phyloP scores from a whole-genome alignment of 2,797 vertebrate genomes.

The Lagodon rhomboides region DNA sequence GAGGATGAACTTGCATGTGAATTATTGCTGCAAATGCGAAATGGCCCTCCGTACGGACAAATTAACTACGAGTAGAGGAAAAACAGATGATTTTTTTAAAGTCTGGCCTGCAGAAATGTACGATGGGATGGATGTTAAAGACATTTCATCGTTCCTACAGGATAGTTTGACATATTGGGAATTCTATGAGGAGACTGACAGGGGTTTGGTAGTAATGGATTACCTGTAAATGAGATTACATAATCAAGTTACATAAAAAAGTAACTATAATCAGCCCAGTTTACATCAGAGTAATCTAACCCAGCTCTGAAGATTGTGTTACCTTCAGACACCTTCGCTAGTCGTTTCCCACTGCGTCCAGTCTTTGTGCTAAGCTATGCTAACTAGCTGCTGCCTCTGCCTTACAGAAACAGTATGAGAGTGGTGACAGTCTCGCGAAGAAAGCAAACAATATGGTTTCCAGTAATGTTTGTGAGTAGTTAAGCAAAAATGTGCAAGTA shows the following conservation, averaged over 20 bases:
- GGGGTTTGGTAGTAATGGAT: neutral
- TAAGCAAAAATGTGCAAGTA: too few relatives aligned
- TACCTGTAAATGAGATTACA: too few relatives aligned
- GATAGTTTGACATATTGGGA: neutral
- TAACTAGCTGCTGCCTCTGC: neutral
- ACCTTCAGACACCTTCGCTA: neutral
- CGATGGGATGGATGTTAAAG: neutral
- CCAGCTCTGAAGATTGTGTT: too few relatives aligned
- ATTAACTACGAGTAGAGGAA: constrained; percentile 39
- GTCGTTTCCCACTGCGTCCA: neutral
- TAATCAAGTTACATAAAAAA: too few relatives aligned
- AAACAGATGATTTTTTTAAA: constrained; percentile 30
- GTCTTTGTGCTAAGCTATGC: constrained; percentile 8
- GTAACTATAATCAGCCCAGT: too few relatives aligned
- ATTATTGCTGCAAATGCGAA: constrained; percentile 40
- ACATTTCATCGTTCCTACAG: neutral
- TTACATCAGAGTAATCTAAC: too few relatives aligned
- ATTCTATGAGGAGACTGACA: neutral
- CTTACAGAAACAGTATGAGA: neutral
- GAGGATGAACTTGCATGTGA: constrained; percentile 41
- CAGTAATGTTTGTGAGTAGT: neutral
- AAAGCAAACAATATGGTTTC: fast-evolving
- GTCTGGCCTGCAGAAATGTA: constrained; percentile 11
- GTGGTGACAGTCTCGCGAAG: neutral
- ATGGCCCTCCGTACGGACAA: constrained; percentile 31